Conservation (phyloP, 2,113 vertebrate species). For the Tetraodon nigroviridis region DNA sequence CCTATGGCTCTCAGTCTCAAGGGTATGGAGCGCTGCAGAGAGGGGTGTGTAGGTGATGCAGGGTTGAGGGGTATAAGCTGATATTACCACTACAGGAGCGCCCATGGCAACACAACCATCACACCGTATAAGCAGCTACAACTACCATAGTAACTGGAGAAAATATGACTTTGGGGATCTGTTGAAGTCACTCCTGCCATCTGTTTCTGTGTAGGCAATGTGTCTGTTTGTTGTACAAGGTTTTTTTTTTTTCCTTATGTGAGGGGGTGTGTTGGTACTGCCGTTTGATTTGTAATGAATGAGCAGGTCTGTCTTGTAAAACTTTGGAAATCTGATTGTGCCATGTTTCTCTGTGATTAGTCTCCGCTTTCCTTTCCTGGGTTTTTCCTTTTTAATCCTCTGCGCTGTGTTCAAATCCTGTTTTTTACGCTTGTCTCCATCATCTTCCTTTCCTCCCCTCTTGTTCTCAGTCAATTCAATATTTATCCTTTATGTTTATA, state of each 20-base stretch:
- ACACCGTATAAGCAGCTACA: constrained; percentile 13
- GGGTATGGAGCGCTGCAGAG: constrained; percentile 9
- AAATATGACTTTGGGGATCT: constrained; percentile 25
- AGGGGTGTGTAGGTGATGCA: neutral
- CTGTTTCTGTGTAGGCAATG: constrained; percentile 31
- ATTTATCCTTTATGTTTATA: no score
- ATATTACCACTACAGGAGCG: constrained; percentile 30
- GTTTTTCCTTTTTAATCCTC: constrained; percentile 17
- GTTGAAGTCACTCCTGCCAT: constrained; percentile 21
- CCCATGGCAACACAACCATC: constrained; percentile 52
- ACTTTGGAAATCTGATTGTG: constrained; percentile 30
- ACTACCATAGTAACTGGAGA: constrained; percentile 60
- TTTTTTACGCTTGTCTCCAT: constrained; percentile 1
- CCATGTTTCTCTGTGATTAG: constrained; percentile 38
- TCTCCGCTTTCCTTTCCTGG: constrained; percentile 5
- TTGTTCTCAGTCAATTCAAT: no score
- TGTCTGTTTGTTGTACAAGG: constrained; percentile 31
- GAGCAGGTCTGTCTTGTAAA: constrained; percentile 23
- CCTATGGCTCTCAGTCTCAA: constrained; percentile 20
- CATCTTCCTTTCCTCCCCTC: no score
- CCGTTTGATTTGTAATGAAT: constrained; percentile 3
- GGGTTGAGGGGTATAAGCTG: neutral
- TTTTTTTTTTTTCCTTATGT: neutral
- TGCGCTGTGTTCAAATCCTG: constrained; percentile 17
- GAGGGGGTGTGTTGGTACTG: constrained; percentile 13